Conservation (phyloP, 2,888 invertebrate species). For the Philonicus albiceps region DNA sequence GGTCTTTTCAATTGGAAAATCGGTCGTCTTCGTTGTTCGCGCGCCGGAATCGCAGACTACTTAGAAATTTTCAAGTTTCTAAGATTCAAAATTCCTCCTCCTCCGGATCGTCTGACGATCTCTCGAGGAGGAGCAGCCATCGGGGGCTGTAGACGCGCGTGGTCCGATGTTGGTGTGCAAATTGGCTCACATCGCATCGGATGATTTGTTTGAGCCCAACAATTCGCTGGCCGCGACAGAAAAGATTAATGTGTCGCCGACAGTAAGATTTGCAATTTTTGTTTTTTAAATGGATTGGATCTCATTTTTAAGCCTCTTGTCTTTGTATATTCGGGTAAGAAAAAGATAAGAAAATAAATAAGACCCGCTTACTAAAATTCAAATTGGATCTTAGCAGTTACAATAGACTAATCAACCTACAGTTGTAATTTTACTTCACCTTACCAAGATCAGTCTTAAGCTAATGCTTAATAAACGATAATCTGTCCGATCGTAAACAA, state of each 20-base stretch:
- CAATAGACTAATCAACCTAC: too few species aligned
- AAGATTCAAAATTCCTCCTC: not conserved
- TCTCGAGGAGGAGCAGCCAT: not conserved
- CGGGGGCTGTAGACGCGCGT: not conserved
- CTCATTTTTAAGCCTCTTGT: not conserved
- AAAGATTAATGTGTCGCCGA: not conserved
- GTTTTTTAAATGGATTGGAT: not conserved
- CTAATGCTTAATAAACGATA: too few species aligned
- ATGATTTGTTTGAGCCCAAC: not conserved
- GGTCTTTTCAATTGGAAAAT: slow-evolving; percentile 17
- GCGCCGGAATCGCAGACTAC: not conserved
- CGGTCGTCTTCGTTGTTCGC: not conserved
- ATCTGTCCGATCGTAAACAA: too few species aligned
- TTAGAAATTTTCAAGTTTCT: not conserved
- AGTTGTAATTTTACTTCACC: too few species aligned
- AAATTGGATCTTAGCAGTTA: too few species aligned
- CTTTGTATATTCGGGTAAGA: not conserved
- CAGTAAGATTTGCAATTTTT: not conserved
- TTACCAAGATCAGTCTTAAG: too few species aligned
- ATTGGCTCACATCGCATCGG: not conserved
- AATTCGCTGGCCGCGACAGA: not conserved
- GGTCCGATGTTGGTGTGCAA: not conserved
- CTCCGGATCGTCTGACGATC: not conserved
- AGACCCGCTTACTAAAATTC: too few species aligned
- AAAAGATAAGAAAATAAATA: not conserved